phyloP scores from a whole-genome alignment of 2,113 vertebrate species.

The Nansenia antarctica region DNA sequence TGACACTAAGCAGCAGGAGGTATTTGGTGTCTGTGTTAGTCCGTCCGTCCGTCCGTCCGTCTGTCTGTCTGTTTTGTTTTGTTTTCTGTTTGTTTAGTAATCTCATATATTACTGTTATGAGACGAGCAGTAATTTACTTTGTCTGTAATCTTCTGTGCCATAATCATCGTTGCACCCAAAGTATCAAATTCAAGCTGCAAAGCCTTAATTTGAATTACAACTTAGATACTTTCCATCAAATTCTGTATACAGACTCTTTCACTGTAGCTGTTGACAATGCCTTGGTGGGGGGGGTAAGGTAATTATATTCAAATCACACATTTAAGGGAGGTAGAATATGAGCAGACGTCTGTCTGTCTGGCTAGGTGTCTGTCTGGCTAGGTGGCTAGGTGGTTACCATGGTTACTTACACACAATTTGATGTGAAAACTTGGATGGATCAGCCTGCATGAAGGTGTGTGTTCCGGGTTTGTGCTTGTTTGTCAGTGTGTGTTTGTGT shows the following conservation, averaged over 20 bases:
- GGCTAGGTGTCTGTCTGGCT: slow-evolving; percentile 3
- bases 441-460: slow-evolving; percentile 1
- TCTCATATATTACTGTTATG: not conserved
- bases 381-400: too few species aligned
- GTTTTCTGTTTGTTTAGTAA: slow-evolving; percentile 4
- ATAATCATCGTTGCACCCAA: not conserved
- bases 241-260: too few species aligned
- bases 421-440: not conserved
- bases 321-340: too few species aligned
- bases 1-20: slow-evolving; percentile 77
- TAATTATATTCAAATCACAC: too few species aligned
- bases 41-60: slow-evolving; percentile 7
- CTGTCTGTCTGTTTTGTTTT: slow-evolving; percentile 17
- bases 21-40: slow-evolving; percentile 60
- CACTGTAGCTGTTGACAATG: too few species aligned
- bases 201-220: slow-evolving; percentile 4
- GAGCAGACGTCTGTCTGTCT: not conserved
- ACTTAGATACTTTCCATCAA: not conserved
- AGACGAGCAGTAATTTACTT: not conserved
- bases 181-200: slow-evolving; percentile 1
- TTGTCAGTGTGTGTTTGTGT: not conserved
- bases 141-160: slow-evolving; percentile 6
- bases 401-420: not conserved
- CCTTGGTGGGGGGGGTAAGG: too few species aligned
- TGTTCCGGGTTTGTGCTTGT: not conserved